These are phyloP conservation scores for Mormyrus proboscirostris DNA, from an alignment of 2,797 vertebrate species.

Conservation along the genomic window DNA sequence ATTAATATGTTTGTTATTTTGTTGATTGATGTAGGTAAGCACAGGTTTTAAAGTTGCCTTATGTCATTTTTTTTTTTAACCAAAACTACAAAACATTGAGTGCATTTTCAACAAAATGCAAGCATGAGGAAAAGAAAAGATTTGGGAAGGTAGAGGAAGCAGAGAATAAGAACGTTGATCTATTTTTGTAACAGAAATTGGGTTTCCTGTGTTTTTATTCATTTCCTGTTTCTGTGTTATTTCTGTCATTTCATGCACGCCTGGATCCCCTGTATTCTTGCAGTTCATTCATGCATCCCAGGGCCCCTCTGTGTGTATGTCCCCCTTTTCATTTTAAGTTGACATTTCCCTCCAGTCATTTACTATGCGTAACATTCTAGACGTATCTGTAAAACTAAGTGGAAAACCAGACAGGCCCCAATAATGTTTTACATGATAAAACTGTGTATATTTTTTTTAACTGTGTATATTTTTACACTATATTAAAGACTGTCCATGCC, in stretches of 20 bases:
- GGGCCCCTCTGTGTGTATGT: background rate
- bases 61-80: background rate
- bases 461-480: background rate
- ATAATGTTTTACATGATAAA: background rate
- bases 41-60: background rate
- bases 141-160: constrained; percentile 18
- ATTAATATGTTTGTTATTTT: background rate
- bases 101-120: background rate
- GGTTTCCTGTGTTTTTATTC: constrained; percentile 18
- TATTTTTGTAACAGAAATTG: constrained; percentile 17
- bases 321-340: background rate
- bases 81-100: background rate
- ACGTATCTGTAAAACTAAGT: background rate
- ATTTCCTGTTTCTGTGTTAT: constrained; percentile 21
- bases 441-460: background rate
- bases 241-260: background rate
- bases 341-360: background rate
- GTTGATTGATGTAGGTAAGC: background rate
- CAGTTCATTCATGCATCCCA: background rate
- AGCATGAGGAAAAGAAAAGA: background rate
- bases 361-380: background rate
- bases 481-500: background rate
- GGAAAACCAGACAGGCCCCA: background rate
- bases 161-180: constrained; percentile 1
- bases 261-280: background rate